Conservation (phyloP, 2,888 invertebrate species). For the Ichneumon xanthorius region DNA sequence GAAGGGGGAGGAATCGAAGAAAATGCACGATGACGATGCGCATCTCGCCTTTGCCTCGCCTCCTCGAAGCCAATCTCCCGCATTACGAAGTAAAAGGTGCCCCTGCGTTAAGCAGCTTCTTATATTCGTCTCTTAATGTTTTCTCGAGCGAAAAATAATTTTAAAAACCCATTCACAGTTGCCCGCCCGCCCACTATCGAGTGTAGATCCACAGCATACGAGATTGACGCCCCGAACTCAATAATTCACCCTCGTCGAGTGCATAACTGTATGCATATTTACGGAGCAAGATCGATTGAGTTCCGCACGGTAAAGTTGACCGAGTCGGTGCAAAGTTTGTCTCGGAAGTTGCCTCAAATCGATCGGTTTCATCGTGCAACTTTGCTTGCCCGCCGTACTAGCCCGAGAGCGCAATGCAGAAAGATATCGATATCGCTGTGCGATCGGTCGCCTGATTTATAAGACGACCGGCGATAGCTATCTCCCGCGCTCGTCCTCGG, state of each 20-base stretch:
- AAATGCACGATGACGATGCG: slow-evolving; percentile 25
- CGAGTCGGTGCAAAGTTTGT: neutral
- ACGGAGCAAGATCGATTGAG: neutral
- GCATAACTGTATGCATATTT: slow-evolving; percentile 7
- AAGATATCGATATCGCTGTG: slow-evolving; percentile 72
- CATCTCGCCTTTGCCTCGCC: slow-evolving; percentile 35
- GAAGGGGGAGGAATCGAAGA: slow-evolving; percentile 8
- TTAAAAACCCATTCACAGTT: slow-evolving; percentile 15
- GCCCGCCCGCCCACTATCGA: neutral
- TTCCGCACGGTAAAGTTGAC: slow-evolving; percentile 6
- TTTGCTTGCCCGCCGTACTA: slow-evolving; percentile 4
- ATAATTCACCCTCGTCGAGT: neutral
- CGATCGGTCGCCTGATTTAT: slow-evolving; percentile 77
- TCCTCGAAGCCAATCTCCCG: neutral
- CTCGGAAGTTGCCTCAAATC: neutral
- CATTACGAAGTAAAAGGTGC: slow-evolving; percentile 26
- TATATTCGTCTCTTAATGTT: neutral
- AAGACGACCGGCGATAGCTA: slow-evolving; percentile 75
- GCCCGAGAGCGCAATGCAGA: slow-evolving; percentile 24
- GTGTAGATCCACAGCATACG: neutral
- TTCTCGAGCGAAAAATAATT: neutral
- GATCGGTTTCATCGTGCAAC: slow-evolving; percentile 5
- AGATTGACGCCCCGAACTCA: neutral
- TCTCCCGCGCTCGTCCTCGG: slow-evolving; percentile 71
- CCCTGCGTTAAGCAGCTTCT: neutral